Evolutionary conservation across 2,888 invertebrate genomes (phyloP).

Genomic region (Erebia epiphron): DNA sequence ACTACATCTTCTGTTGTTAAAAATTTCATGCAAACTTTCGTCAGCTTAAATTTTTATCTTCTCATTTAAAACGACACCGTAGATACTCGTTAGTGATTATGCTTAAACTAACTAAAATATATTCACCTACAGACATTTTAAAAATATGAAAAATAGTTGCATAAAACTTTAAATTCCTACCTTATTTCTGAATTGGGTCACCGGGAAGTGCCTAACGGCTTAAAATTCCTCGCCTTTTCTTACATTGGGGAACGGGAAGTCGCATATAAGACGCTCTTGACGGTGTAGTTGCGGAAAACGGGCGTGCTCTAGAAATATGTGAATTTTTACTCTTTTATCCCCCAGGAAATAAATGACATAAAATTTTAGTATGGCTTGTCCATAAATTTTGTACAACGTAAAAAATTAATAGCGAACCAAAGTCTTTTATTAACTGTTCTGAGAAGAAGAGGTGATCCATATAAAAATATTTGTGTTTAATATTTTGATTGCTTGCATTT

Average conservation of each 20-base stretch:
- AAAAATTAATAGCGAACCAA: slow-evolving; percentile 16
- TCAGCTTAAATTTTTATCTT: too few relatives aligned
- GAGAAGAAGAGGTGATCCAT: background rate
- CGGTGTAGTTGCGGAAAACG: slow-evolving; percentile 19
- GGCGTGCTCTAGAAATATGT: slow-evolving; percentile 26
- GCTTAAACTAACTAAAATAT: background rate
- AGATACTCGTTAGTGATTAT: too few relatives aligned
- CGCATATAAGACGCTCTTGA: slow-evolving; percentile 32
- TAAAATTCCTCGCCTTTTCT: slow-evolving; percentile 34
- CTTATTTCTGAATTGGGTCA: slow-evolving; percentile 34
- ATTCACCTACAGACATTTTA: background rate
- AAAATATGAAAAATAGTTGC: background rate
- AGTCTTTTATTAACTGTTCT: slow-evolving; percentile 1
- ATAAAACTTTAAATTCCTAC: slow-evolving; percentile 18
- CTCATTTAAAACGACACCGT: too few relatives aligned
- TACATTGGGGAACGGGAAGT: slow-evolving; percentile 28
- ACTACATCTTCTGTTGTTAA: too few relatives aligned
- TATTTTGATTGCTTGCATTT: too few relatives aligned
- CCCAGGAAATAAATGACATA: slow-evolving; percentile 27
- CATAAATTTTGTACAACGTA: slow-evolving; percentile 10
- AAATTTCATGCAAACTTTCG: too few relatives aligned
- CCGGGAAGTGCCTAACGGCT: slow-evolving; percentile 35
- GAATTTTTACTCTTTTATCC: slow-evolving; percentile 29
- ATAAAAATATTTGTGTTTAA: background rate
- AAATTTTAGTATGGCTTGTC: slow-evolving; percentile 27